phyloP scores from a whole-genome alignment of 2,113 vertebrate species.

The Patagioenas fasciata region DNA sequence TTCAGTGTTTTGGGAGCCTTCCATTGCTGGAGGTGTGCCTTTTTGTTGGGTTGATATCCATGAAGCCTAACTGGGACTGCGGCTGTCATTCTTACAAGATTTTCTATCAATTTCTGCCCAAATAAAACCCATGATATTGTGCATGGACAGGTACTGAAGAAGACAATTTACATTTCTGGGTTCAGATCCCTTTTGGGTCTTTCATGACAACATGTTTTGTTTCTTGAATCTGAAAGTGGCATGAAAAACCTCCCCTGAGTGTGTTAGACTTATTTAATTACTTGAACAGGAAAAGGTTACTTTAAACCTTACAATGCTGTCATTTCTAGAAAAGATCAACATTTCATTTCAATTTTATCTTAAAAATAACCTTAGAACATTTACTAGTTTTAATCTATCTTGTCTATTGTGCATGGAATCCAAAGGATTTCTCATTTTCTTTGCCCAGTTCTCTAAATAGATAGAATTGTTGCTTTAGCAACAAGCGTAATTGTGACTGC shows the following conservation, averaged over 20 bases:
- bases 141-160: not conserved
- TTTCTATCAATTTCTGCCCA: not conserved
- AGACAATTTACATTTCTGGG: not conserved
- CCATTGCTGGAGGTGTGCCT: not conserved
- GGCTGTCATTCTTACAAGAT: not conserved
- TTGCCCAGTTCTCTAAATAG: not conserved
- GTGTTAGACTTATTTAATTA: not conserved
- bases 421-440: not conserved
- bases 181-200: not conserved
- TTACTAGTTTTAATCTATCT: not conserved
- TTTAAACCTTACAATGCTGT: not conserved
- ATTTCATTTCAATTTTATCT: not conserved
- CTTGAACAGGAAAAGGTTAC: not conserved
- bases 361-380: not conserved
- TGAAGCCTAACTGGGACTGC: not conserved
- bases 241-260: not conserved
- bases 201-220: not conserved
- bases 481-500: slow-evolving; percentile 17
- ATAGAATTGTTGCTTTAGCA: slow-evolving; percentile 40
- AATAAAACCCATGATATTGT: not conserved
- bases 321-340: not conserved
- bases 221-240: not conserved
- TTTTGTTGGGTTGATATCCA: not conserved
- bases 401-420: not conserved
- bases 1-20: not conserved